Base-by-base conservation (phyloP, 2,113 vertebrate species). In the Anoura caudifer region DNA sequence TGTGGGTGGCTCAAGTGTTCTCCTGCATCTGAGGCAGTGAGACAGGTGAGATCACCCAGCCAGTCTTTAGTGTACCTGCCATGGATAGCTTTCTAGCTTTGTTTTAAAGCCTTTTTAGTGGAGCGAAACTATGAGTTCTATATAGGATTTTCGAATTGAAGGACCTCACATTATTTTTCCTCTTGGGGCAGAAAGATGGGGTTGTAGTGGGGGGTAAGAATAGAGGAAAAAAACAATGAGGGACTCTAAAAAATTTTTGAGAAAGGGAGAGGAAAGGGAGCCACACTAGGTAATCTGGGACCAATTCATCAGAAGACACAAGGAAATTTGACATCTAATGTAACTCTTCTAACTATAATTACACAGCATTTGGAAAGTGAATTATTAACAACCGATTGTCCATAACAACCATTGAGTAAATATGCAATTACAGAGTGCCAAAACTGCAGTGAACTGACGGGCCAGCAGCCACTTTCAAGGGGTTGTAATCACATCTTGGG, bases 361-460 rank as follows among this genome's bases (percentile, higher is more conserved):
- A 89, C 80, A 19, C 36, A 91, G 93, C 47, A 31, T 98, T 98
- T 98, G 95, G 97, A 97, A 98, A 98, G 98, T 98, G 97, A 98
- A 97, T 98, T 97, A 98, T 97, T 98, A 98, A 98, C 97, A 98
- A 98, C 97, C 91, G 96, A 98, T 98, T 97, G 98, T 98, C 98
- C 96, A 75, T 97, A 97, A 97, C 96, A 97, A 97, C 97, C 94
- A 84, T 87, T 93, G 96, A 95, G 87, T 98, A 98, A 98, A 98
- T 94, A 97, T 22, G 31, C 97, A 98, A 92, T 97, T 97, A 96
- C 0, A 36, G 96, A 70, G 96, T 38, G 8, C 90, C 97, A 97
- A 97, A 98, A 97, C 87, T 93, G 77, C 93, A 22, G 12, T 95
- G 95, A 92, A 86, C 93, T 11, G 26, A 36, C 88, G 93, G 95